Percentiles rank a stretch among this genome's conserved stretches.
phyloP scores from a whole-genome alignment of 2,113 vertebrate genomes.

The Stegastes partitus region DNA sequence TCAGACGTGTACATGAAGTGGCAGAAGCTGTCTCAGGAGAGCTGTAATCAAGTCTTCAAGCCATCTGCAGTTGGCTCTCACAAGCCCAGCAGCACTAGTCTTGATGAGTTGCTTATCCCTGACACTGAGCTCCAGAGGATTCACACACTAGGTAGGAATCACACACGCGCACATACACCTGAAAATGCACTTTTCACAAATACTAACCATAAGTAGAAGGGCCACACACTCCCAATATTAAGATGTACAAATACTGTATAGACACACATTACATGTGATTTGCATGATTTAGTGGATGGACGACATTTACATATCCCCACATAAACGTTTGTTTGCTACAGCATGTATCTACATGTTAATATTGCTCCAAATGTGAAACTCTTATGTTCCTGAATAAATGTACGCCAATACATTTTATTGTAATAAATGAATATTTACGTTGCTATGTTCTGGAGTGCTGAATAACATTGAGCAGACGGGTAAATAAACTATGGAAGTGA shows the following conservation, averaged over 20 bases:
- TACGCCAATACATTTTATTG: too few species aligned
- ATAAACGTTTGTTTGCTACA: background rate
- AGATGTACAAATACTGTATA: background rate
- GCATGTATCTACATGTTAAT: background rate
- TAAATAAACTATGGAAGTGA: too few species aligned
- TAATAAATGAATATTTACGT: too few species aligned
- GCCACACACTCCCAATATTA: background rate
- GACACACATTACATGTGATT: background rate
- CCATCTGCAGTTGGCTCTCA: conserved; percentile 67
- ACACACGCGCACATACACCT: conserved; percentile 7
- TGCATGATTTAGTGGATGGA: background rate
- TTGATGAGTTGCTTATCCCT: conserved; percentile 80
- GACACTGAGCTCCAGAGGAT: conserved; percentile 83
- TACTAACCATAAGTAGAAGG: background rate
- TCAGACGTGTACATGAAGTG: conserved; percentile 81
- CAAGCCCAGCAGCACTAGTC: conserved; percentile 45
- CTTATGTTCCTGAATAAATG: too few species aligned
- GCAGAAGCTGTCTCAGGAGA: conserved; percentile 70
- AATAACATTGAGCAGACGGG: too few species aligned
- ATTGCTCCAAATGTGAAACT: too few species aligned
- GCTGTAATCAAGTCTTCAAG: conserved; percentile 76
- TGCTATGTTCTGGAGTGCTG: too few species aligned
- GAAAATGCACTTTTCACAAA: background rate
- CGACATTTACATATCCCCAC: background rate
- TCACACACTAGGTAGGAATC: conserved; percentile 72